These are phyloP conservation scores for Caenorhabditis sp. DNA, from an alignment of 2,888 invertebrate species.

Conservation along the genomic window DNA sequence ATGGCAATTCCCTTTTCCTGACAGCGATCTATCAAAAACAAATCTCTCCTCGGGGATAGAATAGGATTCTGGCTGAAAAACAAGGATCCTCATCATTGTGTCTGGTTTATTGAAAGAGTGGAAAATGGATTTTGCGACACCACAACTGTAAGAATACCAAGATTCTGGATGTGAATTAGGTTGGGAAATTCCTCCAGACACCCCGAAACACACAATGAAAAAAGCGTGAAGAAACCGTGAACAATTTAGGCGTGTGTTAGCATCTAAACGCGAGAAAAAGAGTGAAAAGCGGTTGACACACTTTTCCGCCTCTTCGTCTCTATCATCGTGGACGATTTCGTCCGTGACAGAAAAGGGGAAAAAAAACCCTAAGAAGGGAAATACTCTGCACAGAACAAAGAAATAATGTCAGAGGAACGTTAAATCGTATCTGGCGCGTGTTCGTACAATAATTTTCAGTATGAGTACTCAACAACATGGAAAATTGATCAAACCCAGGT, in stretches of 20 bases:
- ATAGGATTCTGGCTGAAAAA: conserved; percentile 28
- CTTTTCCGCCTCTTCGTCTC: conserved; percentile 37
- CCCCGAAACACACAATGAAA: background rate
- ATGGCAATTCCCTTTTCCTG: background rate
- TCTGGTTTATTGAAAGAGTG: background rate
- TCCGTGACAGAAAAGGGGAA: conserved; percentile 37
- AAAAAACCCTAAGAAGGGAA: conserved; percentile 1
- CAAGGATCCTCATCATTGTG: conserved; percentile 25
- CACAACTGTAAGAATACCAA: background rate
- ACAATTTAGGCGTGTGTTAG: conserved; percentile 50
- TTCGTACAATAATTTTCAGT: too few relatives aligned
- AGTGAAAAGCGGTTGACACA: conserved; percentile 46
- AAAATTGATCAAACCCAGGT: too few relatives aligned
- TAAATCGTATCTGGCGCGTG: too few relatives aligned
- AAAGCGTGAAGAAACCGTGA: conserved; percentile 41
- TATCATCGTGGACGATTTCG: conserved; percentile 40
- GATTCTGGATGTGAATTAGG: background rate
- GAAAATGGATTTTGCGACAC: conserved; percentile 24
- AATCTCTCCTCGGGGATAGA: conserved; percentile 38
- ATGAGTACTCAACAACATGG: too few relatives aligned
- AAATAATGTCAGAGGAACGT: background rate
- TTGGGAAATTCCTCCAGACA: conserved; percentile 6
- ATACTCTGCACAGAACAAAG: background rate
- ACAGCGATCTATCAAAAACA: conserved; percentile 45
- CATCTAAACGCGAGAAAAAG: conserved; percentile 32